phyloP scores from a whole-genome alignment of 2,888 invertebrate species.

The Nowickia ferox region DNA sequence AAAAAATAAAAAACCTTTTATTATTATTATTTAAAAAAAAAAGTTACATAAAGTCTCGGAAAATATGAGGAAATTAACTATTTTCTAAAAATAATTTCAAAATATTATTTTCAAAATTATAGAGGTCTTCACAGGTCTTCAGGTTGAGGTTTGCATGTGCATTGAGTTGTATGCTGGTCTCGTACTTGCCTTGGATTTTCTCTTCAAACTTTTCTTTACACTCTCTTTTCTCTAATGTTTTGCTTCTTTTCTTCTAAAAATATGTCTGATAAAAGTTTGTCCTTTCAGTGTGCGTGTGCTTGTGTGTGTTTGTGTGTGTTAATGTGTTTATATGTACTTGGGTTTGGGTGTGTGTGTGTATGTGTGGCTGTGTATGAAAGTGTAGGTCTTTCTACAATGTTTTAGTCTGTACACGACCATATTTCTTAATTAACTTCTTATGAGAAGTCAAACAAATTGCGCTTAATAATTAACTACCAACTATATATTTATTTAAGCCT shows the following conservation, averaged over 20 bases:
- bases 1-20: too few species aligned
- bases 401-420: constrained; percentile 48
- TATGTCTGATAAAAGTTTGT: constrained; percentile 50
- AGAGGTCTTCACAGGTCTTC: background rate
- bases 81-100: background rate
- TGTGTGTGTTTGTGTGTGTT: background rate
- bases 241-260: background rate
- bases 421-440: constrained; percentile 75
- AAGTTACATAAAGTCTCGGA: too few species aligned
- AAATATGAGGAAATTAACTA: too few species aligned
- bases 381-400: constrained; percentile 11
- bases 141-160: background rate
- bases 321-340: too few species aligned
- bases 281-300: background rate
- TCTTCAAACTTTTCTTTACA: background rate
- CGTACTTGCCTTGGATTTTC: constrained; percentile 50
- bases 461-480: constrained; percentile 74
- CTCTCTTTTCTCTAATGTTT: background rate
- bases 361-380: background rate
- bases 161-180: constrained; percentile 62
- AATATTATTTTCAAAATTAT: background rate
- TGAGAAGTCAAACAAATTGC: constrained; percentile 74
- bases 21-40: too few species aligned
- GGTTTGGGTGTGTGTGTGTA: background rate
- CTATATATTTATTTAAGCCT: constrained; percentile 70